A percentile compares a stretch with the other conserved stretches of the same genome.
phyloP scores from a whole-genome alignment of 2,113 vertebrate genomes.

The Dolichallabes microphthalmus region DNA sequence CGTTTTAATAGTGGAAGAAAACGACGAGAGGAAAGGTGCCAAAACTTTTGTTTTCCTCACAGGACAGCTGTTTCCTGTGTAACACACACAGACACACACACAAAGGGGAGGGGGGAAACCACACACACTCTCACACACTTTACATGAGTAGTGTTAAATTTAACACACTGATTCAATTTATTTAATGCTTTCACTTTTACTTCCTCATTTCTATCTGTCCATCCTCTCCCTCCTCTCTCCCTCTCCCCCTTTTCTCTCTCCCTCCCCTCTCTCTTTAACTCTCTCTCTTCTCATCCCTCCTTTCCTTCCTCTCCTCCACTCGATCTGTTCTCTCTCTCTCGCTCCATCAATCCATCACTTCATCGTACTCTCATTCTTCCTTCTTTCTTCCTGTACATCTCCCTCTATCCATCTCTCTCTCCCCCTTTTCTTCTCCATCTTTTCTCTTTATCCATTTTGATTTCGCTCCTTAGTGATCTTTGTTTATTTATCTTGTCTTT shows the following conservation, averaged over 20 bases:
- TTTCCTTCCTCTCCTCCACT: not conserved
- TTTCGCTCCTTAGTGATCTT: too few relatives aligned
- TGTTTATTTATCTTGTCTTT: too few relatives aligned
- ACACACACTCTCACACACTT: too few relatives aligned
- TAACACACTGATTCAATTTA: too few relatives aligned
- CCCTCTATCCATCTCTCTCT: not conserved
- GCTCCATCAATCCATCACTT: too few relatives aligned
- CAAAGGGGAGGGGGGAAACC: too few relatives aligned
- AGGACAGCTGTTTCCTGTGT: slow-evolving; percentile 5
- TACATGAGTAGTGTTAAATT: too few relatives aligned
- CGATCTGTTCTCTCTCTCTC: not conserved
- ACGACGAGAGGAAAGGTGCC: slow-evolving; percentile 22
- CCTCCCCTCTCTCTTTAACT: not conserved
- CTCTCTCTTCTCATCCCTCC: too few relatives aligned
- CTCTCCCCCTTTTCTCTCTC: too few relatives aligned
- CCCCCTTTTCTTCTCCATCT: too few relatives aligned
- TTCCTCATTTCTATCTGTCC: not conserved
- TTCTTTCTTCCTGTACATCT: not conserved
- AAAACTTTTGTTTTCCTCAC: not conserved
- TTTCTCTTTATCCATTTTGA: too few relatives aligned
- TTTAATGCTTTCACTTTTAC: not conserved
- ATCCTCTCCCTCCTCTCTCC: not conserved
- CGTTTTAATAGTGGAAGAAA: slow-evolving; percentile 63
- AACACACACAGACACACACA: too few relatives aligned
- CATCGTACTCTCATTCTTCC: accelerated